Evolutionary conservation across 2,113 vertebrate species (phyloP).

Genomic region (Poecilia latipinna): DNA sequence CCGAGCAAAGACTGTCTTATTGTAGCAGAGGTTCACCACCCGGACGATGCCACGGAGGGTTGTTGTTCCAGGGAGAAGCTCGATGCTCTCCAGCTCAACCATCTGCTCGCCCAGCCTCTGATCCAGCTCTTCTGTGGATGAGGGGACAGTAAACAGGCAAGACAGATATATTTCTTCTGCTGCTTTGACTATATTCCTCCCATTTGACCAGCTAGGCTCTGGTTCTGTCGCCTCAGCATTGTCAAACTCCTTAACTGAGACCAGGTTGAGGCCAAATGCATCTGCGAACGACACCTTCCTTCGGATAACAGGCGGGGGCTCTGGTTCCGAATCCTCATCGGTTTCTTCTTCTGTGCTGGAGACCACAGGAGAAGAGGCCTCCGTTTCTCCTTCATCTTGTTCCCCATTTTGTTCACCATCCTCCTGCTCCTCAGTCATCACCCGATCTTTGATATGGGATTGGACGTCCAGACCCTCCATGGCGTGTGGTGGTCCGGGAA

Average conservation of each 20-base stretch:
- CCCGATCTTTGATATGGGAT: conserved; percentile 63
- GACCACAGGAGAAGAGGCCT: conserved; percentile 76
- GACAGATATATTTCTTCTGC: conserved; percentile 85
- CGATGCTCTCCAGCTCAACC: conserved; percentile 85
- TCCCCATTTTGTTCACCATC: conserved; percentile 60
- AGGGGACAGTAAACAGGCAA: conserved; percentile 84
- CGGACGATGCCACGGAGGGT: conserved; percentile 87
- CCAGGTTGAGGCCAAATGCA: conserved; percentile 91
- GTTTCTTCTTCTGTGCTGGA: conserved; percentile 83
- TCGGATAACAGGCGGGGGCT: conserved; percentile 64
- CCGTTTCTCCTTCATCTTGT: conserved; percentile 76
- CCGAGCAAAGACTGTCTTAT: conserved; percentile 87
- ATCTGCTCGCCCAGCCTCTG: conserved; percentile 84
- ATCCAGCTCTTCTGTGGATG: conserved; percentile 84
- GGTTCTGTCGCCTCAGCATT: conserved; percentile 72
- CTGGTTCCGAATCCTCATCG: conserved; percentile 80
- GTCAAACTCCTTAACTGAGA: conserved; percentile 94
- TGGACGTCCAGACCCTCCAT: conserved; percentile 80
- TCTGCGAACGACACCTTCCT: conserved; percentile 98
- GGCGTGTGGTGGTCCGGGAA: conserved; percentile 67
- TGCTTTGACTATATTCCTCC: conserved; percentile 54
- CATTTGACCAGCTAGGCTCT: conserved; percentile 50
- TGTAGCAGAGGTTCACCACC: conserved; percentile 92
- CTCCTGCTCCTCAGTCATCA: conserved; percentile 61
- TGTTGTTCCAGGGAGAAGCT: conserved; percentile 83